Evolutionary conservation across 2,888 invertebrate genomes (phyloP), one percentile per base, ranked within the genome.

Genomic region (Lepidocyrtinus sp.): DNA sequence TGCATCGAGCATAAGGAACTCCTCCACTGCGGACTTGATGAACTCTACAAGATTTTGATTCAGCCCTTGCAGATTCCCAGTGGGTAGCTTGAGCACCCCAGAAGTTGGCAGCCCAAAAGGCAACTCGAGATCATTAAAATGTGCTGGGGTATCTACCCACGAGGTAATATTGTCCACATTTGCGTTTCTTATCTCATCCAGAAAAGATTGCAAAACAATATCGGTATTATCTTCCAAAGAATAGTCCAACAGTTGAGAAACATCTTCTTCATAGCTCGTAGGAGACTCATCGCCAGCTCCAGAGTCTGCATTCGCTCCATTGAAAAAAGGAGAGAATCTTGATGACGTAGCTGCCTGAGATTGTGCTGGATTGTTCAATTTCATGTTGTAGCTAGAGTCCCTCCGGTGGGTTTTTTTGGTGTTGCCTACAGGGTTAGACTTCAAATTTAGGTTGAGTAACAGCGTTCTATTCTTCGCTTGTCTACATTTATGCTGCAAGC

Each of bases 1-100:
- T 2, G 81, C 86, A 61, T 86, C 86, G 17, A 86, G 61, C 12
- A 86, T 65, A 15, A 85, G 73, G 62, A 85, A 86, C 64, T 85
- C 79, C 15, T 86, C 85, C 19, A 26, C 27, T 1, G 83, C 74
- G 0, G 78, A 64, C 45, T 84, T 83, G 12, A 85, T 50, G 59
- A 84, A 83, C 3, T 84, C 76, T 1, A 26, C 50, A n/a, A 71
- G 22, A n/a, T 59, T 61, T 17, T 19, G 3, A 12, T 63, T 27
- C 5, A 46, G 19, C 12, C 55, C 9, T 5, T 63, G 63, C 45
- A 27, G 17, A 26, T 65, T 64, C 12, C 61, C 21, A 1, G 70
- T 63, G 3, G 86, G 85, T 12, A 86, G 74, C n/a, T 67, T 62
- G 0, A 85, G 75, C 9, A 75, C 71, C 0, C 50, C 27, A 2